Evolutionary conservation across 2,888 invertebrate species (phyloP), one percentile per base, ranked within the genome.

Genomic region (Orthonychiurus folsomi): DNA sequence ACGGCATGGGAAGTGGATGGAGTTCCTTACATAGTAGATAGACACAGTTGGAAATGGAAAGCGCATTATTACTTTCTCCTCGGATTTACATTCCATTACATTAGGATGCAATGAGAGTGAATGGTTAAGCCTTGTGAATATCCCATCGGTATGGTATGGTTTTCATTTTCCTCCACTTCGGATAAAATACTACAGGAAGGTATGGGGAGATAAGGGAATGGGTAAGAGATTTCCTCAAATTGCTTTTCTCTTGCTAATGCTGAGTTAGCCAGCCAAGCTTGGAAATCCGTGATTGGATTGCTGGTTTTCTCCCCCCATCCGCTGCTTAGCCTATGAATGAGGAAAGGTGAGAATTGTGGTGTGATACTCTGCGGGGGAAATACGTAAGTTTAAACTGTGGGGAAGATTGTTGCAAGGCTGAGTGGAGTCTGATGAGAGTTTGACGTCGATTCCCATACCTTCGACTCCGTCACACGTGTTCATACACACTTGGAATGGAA

Each of bases 351-450:
- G 37, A 37, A 37, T 37, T 37, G 5, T 37, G 15, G 37, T 9
- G 15, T 37, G n/a, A n/a, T n/a, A n/a, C n/a, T n/a, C n/a, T n/a
- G n/a, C n/a, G 15, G 37, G 37, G 37, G 37, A 9, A 37, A 15
- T 9, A 37, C 37, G 37, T n/a, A n/a, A n/a, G n/a, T n/a, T n/a
- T n/a, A n/a, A n/a, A n/a, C n/a, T n/a, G n/a, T n/a, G 37, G 5
- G 15, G 37, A 37, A 37, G 37, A 37, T 37, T 37, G 9, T 9
- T 37, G 37, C 37, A 5, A n/a, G 37, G 15, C 5, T 37, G 37
- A 37, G 37, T 37, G 37, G 37, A 37, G 37, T 37, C 37, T 37
- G 37, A 37, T 37, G 37, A 37, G 37, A 37, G 37, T 37, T 37
- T 37, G 37, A 15, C 15, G 15, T 37, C 37, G 37, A 37, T 37